A percentile compares a stretch with the other conserved stretches of the same genome.
These are phyloP conservation scores for Drosophila silvestris DNA, from an alignment of 2,888 invertebrate genomes.

Conservation along the genomic window DNA sequence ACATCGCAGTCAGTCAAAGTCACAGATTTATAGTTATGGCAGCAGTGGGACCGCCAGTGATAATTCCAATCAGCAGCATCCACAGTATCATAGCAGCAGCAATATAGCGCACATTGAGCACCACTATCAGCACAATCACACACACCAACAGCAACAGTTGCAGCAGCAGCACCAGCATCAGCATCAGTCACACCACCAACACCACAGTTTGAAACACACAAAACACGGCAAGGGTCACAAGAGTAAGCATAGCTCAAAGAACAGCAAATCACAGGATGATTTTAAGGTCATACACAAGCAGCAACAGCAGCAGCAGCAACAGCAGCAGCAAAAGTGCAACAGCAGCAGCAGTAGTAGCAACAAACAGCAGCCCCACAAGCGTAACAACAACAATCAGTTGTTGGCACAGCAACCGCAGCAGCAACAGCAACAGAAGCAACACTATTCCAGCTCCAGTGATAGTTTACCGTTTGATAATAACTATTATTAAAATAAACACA, in stretches of 20 bases:
- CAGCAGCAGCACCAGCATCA: constrained; percentile 26
- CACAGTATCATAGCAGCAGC: constrained; percentile 72
- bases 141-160: constrained; percentile 49
- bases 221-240: constrained; percentile 73
- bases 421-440: constrained; percentile 58
- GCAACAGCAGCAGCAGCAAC: constrained; percentile 39
- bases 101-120: constrained; percentile 78
- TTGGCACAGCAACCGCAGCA: constrained; percentile 55
- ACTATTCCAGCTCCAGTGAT: constrained; percentile 84
- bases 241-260: constrained; percentile 68
- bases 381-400: constrained; percentile 63
- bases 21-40: constrained; percentile 82
- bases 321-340: constrained; percentile 47
- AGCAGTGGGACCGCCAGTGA: constrained; percentile 78
- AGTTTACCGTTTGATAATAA: constrained; percentile 84
- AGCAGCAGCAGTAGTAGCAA: constrained; percentile 47
- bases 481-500: constrained; percentile 69
- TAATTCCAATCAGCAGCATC: constrained; percentile 64
- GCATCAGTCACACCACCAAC: constrained; percentile 40
- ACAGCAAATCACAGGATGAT: constrained; percentile 74
- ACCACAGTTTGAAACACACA: constrained; percentile 81
- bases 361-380: constrained; percentile 53
- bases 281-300: constrained; percentile 74
- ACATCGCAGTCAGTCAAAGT: constrained; percentile 83
- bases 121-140: constrained; percentile 73